These are phyloP conservation scores for Coracopsis vasa DNA, from an alignment of 2,113 vertebrate species.

Conservation along the genomic window DNA sequence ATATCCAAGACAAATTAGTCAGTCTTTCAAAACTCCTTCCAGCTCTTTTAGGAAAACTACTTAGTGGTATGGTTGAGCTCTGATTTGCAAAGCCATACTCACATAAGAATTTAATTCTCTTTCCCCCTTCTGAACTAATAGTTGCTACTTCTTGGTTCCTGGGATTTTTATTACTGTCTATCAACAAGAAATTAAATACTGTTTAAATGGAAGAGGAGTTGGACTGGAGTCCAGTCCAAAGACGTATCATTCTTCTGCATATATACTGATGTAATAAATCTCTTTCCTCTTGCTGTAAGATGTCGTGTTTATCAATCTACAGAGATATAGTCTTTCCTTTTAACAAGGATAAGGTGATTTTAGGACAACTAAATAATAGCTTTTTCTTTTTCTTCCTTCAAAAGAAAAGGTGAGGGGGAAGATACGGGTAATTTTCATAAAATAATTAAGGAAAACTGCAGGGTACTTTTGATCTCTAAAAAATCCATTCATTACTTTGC, in stretches of 20 bases:
- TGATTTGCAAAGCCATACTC: not conserved
- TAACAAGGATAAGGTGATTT: not conserved
- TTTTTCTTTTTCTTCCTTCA: not conserved
- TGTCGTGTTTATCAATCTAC: not conserved
- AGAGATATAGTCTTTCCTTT: not conserved
- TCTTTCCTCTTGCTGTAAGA: not conserved
- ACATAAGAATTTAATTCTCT: not conserved
- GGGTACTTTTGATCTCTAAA: not conserved
- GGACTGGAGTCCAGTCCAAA: not conserved
- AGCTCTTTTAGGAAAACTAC: not conserved
- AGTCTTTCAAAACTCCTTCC: not conserved
- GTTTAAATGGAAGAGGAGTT: not conserved
- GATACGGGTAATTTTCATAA: not conserved
- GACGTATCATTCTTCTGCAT: not conserved
- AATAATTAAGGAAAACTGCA: not conserved
- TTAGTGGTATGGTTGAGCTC: not conserved
- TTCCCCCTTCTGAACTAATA: not conserved
- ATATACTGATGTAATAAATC: not conserved
- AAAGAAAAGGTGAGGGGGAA: not conserved
- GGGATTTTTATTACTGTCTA: not conserved
- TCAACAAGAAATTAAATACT: not conserved
- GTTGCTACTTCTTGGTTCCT: not conserved
- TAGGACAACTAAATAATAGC: not conserved
- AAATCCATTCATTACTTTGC: not conserved
- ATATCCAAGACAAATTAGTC: not conserved